Evolutionary conservation across 2,113 vertebrate species (phyloP).

Genomic region (Phylloscopus trochilus): DNA sequence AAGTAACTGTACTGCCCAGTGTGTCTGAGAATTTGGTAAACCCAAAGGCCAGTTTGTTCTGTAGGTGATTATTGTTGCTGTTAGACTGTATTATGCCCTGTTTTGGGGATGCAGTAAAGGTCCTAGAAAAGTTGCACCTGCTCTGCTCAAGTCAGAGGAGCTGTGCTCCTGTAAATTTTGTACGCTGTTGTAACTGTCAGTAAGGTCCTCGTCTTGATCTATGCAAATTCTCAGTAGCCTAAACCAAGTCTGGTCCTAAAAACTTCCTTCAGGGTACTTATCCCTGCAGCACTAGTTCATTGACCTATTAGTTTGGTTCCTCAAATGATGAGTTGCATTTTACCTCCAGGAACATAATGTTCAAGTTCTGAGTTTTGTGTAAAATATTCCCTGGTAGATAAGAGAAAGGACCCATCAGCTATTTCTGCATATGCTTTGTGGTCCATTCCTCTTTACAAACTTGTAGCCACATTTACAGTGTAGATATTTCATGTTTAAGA

Average conservation of each 20-base stretch:
- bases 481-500: background rate
- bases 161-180: background rate
- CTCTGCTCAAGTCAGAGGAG: background rate
- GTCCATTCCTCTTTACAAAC: background rate
- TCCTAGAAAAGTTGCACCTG: background rate
- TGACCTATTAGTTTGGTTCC: background rate
- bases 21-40: background rate
- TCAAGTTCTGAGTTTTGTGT: background rate
- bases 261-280: background rate
- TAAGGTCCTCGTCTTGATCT: background rate
- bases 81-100: background rate
- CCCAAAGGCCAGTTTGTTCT: background rate
- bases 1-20: background rate
- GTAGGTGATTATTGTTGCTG: background rate
- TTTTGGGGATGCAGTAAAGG: background rate
- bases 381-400: background rate
- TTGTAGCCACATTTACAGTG: background rate
- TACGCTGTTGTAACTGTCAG: background rate
- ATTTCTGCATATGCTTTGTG: background rate
- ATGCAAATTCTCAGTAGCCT: background rate
- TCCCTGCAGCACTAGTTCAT: background rate
- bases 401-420: background rate
- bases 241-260: background rate
- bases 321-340: background rate
- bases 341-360: background rate